Percentiles rank a stretch among this genome's conserved stretches.
These are phyloP conservation scores for Chalcis sispes DNA, from an alignment of 2,888 invertebrate species.

Conservation along the genomic window DNA sequence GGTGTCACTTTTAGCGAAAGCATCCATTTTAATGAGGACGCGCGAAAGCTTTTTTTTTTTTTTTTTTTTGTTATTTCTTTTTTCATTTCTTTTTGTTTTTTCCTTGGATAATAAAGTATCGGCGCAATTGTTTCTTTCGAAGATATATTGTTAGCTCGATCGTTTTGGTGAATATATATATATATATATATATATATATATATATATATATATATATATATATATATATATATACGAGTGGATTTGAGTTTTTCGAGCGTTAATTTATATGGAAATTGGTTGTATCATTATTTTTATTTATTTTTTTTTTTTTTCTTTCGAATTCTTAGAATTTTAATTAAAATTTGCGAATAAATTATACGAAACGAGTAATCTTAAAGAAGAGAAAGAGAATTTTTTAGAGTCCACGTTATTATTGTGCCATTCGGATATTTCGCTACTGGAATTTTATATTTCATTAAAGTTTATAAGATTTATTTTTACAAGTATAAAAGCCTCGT, in stretches of 20 bases:
- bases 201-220: too few species aligned
- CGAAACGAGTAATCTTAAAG: background rate
- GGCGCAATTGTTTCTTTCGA: too few species aligned
- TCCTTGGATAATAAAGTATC: too few species aligned
- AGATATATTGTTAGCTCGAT: too few species aligned
- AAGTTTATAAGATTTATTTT: too few species aligned
- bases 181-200: too few species aligned
- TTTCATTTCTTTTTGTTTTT: too few species aligned
- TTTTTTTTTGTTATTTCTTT: too few species aligned
- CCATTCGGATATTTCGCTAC: constrained; percentile 20
- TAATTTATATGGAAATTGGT: constrained; percentile 19
- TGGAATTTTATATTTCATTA: constrained; percentile 7
- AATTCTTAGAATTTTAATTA: constrained; percentile 5
- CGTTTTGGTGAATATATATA: too few species aligned
- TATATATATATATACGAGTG: too few species aligned
- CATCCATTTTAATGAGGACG: background rate
- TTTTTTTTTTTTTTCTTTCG: background rate
- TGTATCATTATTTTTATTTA: background rate
- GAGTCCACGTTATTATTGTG: background rate
- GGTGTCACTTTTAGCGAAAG: constrained; percentile 8
- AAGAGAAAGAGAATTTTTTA: background rate
- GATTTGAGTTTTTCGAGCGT: background rate
- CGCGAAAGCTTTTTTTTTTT: too few species aligned
- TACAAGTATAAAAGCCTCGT: too few species aligned
- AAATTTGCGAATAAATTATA: background rate